Evolutionary conservation across 1,140 invertebrate genomes (phyloP).

Genomic region (Drosophila trapezifrons): DNA sequence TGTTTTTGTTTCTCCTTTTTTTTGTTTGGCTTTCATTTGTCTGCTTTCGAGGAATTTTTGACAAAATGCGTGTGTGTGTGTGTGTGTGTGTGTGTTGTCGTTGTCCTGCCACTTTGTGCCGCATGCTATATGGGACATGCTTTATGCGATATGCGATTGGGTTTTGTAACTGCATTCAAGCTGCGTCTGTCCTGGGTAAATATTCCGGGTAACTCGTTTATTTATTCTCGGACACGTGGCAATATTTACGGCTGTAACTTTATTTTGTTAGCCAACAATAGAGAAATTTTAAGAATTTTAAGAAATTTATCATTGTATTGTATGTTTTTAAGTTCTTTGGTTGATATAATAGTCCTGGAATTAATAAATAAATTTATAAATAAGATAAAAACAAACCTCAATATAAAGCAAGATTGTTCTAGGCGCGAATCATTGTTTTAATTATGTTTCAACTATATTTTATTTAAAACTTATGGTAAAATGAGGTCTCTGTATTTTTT

Average conservation of each 20-base stretch:
- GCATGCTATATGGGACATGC: slow-evolving; percentile 18
- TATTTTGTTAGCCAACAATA: too few species aligned
- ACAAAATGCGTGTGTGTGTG: slow-evolving; percentile 51
- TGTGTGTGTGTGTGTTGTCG: background rate
- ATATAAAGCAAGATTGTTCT: too few species aligned
- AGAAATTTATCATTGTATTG: too few species aligned
- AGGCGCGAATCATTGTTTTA: too few species aligned
- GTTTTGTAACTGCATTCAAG: slow-evolving; percentile 48
- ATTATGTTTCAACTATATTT: too few species aligned
- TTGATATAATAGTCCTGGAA: too few species aligned
- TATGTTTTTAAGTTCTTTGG: too few species aligned
- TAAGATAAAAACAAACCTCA: too few species aligned
- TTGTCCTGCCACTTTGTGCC: slow-evolving; percentile 48
- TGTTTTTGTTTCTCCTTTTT: slow-evolving; percentile 56
- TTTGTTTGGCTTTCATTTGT: slow-evolving; percentile 43
- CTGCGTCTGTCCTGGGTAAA: slow-evolving; percentile 46
- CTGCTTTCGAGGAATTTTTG: slow-evolving; percentile 45
- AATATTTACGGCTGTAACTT: background rate
- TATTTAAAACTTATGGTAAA: too few species aligned
- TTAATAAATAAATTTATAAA: too few species aligned
- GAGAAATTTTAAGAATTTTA: too few species aligned
- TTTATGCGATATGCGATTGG: background rate
- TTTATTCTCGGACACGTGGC: slow-evolving; percentile 7
- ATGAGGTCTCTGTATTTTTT: too few species aligned
- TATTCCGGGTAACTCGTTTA: slow-evolving; percentile 22